phyloP scores from a whole-genome alignment of 2,113 vertebrate genomes.

The Paracanthobrama guichenoti region DNA sequence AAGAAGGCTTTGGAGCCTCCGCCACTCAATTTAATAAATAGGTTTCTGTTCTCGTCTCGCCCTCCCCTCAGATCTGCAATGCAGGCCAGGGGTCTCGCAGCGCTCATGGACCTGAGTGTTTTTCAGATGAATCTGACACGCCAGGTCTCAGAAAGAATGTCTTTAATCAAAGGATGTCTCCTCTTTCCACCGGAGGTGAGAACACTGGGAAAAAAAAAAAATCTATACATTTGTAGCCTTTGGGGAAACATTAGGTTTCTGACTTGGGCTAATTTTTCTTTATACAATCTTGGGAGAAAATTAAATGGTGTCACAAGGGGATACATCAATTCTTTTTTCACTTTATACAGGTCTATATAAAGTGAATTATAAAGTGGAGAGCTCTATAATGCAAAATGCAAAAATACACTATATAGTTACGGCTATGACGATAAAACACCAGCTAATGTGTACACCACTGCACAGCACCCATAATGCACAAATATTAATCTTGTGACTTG shows the following conservation, averaged over 20 bases:
- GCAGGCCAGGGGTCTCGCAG: not conserved
- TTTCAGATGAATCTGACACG: constrained; percentile 15
- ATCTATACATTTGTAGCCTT: constrained; percentile 39
- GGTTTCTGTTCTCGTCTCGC: constrained; percentile 1
- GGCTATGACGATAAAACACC: not conserved
- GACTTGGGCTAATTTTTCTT: constrained; percentile 32
- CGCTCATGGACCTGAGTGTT: constrained; percentile 29
- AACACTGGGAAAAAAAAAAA: not conserved
- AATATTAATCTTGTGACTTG: not conserved
- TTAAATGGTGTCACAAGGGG: constrained; percentile 4
- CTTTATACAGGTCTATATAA: not conserved
- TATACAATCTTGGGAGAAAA: constrained; percentile 14
- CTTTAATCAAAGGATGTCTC: constrained; percentile 50
- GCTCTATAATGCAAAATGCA: not conserved
- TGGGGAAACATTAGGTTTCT: constrained; percentile 27
- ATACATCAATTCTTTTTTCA: constrained; percentile 4
- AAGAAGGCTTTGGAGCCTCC: constrained; percentile 31
- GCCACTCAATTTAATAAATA: constrained; percentile 31
- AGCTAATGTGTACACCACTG: not conserved
- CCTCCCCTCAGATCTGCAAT: constrained; percentile 16
- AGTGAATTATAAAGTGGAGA: not conserved
- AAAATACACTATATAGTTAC: not conserved
- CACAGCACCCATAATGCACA: not conserved
- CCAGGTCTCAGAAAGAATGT: not conserved
- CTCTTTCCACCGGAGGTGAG: not conserved